Evolutionary conservation across 2,888 invertebrate genomes (phyloP).

Genomic region (Stenodema calcarata): DNA sequence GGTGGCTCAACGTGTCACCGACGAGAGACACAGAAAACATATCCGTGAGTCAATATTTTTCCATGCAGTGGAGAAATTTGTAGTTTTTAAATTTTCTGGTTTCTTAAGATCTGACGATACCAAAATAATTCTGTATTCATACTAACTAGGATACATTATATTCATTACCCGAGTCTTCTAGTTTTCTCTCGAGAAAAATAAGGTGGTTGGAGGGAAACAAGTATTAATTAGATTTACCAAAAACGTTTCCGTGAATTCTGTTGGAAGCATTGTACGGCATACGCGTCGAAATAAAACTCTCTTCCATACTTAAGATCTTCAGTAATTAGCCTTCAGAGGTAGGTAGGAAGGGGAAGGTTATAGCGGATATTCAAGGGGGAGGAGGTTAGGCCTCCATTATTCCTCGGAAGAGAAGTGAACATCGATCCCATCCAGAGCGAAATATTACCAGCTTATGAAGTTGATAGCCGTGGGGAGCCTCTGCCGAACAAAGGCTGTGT

Average conservation of each 20-base stretch:
- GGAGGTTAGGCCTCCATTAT: background rate
- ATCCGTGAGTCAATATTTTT: no score
- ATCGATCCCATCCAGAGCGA: background rate
- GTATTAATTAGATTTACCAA: background rate
- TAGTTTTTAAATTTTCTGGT: no score
- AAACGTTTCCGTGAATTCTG: background rate
- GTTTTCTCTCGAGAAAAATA: background rate
- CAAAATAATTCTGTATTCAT: no score
- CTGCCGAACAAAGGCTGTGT: background rate
- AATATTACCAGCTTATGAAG: slow-evolving; percentile 10
- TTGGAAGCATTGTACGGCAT: background rate
- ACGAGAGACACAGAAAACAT: no score
- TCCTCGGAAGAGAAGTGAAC: background rate
- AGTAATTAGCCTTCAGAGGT: background rate
- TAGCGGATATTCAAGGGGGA: background rate
- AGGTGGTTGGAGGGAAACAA: background rate
- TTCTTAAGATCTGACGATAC: no score
- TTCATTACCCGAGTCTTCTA: no score
- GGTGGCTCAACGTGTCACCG: no score
- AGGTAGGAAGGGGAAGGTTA: background rate
- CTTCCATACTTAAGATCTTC: background rate
- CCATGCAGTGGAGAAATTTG: no score
- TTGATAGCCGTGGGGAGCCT: background rate
- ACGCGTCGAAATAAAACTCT: background rate
- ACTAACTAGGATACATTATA: no score